Evolutionary conservation across 35 echinoderm and acorn worm genomes (phyloP).

Genomic region (Amphiura filiformis): DNA sequence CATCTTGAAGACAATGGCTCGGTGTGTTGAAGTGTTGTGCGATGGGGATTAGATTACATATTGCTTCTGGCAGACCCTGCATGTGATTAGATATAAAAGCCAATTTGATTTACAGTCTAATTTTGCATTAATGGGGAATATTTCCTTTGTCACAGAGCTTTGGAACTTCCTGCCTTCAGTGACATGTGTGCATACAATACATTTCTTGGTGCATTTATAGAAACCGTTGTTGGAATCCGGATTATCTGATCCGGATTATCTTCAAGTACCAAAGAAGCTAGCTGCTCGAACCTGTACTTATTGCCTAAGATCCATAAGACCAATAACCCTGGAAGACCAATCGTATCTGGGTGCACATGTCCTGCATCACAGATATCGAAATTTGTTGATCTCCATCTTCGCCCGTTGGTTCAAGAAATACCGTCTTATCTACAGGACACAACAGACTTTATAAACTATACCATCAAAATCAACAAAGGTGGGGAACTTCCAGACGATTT

Average conservation of each 20-base stretch:
- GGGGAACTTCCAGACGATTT: not conserved
- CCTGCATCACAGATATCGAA: not conserved
- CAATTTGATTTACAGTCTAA: not conserved
- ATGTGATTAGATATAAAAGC: conserved; percentile 13
- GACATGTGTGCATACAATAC: too few relatives aligned
- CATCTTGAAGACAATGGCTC: too few relatives aligned
- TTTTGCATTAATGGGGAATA: too few relatives aligned
- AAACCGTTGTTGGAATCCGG: too few relatives aligned
- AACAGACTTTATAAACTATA: not conserved
- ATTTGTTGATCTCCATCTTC: conserved; percentile 3
- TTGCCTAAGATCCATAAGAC: conserved; percentile 11
- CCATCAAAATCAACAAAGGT: not conserved
- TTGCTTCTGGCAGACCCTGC: not conserved
- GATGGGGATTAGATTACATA: not conserved
- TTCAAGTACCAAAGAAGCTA: too few relatives aligned
- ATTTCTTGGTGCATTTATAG: too few relatives aligned
- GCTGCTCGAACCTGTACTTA: conserved; percentile 4
- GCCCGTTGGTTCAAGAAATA: not conserved
- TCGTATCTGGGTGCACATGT: conserved; percentile 16
- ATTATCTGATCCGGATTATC: too few relatives aligned
- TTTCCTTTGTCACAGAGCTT: too few relatives aligned
- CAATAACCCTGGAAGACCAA: conserved; percentile 19
- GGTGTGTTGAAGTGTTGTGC: too few relatives aligned
- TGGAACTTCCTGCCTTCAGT: too few relatives aligned
- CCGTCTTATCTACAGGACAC: conserved; percentile 1